Evolutionary conservation across 2,113 vertebrate species (phyloP).

Genomic region (Cebus imitator): DNA sequence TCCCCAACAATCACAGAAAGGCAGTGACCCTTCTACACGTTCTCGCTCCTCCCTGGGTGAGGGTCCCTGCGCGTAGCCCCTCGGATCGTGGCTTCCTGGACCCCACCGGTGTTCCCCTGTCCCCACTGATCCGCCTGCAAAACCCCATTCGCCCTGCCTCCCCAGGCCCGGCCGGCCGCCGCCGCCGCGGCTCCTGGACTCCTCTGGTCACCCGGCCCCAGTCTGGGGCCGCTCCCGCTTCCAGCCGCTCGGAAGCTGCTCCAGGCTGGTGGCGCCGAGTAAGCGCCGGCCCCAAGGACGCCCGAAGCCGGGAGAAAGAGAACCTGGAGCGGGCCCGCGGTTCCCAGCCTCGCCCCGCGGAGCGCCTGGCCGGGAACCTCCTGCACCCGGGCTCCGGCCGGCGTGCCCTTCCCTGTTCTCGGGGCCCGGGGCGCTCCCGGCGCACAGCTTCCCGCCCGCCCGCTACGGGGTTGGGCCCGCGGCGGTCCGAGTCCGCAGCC

Average conservation of each 20-base stretch:
- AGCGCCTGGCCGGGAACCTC: neutral
- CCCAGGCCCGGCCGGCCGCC: neutral
- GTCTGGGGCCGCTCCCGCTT: neutral
- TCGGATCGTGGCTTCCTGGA: neutral
- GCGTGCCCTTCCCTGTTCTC: neutral
- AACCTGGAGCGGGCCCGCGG: neutral
- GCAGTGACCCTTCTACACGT: neutral
- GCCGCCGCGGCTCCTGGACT: neutral
- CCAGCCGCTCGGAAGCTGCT: constrained; percentile 32
- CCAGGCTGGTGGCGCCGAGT: neutral
- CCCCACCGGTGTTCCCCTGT: neutral
- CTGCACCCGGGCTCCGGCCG: neutral
- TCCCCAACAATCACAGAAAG: neutral
- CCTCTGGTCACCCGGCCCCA: neutral
- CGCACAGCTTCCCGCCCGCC: constrained; percentile 23
- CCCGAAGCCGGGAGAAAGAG: neutral
- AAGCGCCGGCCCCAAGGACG: neutral
- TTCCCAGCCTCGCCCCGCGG: neutral
- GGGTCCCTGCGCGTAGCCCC: neutral
- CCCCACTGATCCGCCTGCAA: neutral
- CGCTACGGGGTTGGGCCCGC: neutral
- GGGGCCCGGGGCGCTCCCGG: neutral
- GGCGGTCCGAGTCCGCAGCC: constrained; percentile 23
- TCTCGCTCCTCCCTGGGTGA: neutral
- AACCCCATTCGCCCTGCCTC: neutral